phyloP scores from a whole-genome alignment of 2,888 invertebrate species.

The Phortica magna region DNA sequence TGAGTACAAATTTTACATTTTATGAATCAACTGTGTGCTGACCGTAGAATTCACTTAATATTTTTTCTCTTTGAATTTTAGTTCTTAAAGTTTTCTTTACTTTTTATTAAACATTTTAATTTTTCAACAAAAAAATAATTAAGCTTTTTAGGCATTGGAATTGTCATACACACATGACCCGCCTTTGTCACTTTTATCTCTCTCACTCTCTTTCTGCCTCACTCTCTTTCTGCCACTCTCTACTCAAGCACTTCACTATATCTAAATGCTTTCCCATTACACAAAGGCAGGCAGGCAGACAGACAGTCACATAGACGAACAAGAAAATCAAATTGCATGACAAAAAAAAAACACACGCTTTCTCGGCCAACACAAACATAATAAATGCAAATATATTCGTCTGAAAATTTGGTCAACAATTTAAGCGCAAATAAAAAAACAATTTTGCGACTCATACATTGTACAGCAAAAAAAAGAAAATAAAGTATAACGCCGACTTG shows the following conservation, averaged over 20 bases:
- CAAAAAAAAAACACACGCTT: not conserved
- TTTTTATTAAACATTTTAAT: not conserved
- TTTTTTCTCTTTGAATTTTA: not conserved
- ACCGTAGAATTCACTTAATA: constrained; percentile 1
- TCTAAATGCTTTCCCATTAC: not conserved
- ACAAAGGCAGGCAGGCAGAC: not conserved
- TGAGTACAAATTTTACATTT: constrained; percentile 54
- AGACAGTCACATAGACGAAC: not conserved
- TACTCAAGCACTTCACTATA: not conserved
- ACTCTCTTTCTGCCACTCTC: too few species aligned
- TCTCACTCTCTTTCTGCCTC: too few species aligned
- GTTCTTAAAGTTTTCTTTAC: not conserved
- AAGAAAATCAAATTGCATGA: not conserved
- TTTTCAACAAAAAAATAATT: not conserved
- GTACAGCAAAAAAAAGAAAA: not conserved
- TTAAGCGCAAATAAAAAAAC: constrained; percentile 13
- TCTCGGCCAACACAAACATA: not conserved
- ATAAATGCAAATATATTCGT: constrained; percentile 26
- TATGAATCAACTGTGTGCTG: not conserved
- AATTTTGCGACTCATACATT: not conserved
- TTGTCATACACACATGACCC: too few species aligned
- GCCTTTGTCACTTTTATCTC: too few species aligned
- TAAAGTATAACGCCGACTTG: not conserved
- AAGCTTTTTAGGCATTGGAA: too few species aligned
- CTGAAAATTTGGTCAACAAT: constrained; percentile 21